Base-by-base conservation (phyloP, 2,888 invertebrate species). In the Penaeus monodon region DNA sequence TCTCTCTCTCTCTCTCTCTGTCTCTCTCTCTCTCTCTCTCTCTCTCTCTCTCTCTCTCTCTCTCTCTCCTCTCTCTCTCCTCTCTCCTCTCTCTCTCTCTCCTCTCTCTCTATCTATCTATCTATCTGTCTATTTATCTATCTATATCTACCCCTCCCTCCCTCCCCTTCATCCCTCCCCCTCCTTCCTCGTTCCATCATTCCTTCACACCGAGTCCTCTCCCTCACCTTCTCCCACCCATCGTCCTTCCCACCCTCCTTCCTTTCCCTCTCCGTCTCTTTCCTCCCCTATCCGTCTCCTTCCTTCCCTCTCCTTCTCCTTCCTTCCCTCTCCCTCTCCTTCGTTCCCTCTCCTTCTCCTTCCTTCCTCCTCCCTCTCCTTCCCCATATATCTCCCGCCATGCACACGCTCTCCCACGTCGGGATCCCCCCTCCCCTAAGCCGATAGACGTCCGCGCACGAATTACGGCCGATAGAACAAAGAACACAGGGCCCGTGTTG, bases 291-390 rank as follows among this genome's bases (percentile, higher is more conserved):
- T 14, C 80, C 33, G 2, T n/a, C 49, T 24, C 57, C n/a, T 78
- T 38, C 2, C 80, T 57, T 81, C 29, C 57, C 79, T 27, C 33
- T 29, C 33, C 29, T 8, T 27, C 12, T 57, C 20, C 38, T 33
- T 49, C 74, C 33, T 80, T 81, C 79, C 33, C 76, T 81, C 79
- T 44, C 44, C 27, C 79, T 81, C 65, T 49, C 57, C 44, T 78
- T 81, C 57, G 6, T 78, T 84, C 77, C 27, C 73, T 57, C 84
- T 81, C 84, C 80, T 57, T 57, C 64, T 73, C 29, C 33, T 27
- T 57, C 84, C 27, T 8, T 27, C 29, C n/a, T 57, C 3, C 27
- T 84, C 84, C 81, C 63, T 57, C 17, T 12, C 12, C 57, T 17
- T 14, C 2, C 44, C 27, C 24, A 27, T 29, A 20, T 27, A 27